Evolutionary conservation across 2,888 invertebrate genomes (phyloP).

Genomic region (Xylota sylvarum): DNA sequence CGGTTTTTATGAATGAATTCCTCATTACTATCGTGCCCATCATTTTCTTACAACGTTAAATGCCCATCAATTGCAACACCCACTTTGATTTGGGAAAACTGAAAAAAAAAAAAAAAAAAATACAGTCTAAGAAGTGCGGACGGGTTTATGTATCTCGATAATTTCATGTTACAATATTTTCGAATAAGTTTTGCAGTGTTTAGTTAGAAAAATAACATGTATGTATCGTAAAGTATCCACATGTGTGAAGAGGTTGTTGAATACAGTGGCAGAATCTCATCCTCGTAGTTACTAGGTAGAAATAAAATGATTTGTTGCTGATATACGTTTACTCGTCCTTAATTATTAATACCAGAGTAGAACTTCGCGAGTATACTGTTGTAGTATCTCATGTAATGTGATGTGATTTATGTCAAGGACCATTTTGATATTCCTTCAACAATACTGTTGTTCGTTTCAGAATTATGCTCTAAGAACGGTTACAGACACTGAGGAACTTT

Average conservation of each 20-base stretch:
- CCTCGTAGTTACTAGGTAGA: neutral
- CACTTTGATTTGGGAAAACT: slow-evolving; percentile 12
- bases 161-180: neutral
- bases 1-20: too few relatives aligned
- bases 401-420: slow-evolving; percentile 4
- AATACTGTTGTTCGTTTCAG: slow-evolving; percentile 49
- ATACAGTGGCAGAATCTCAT: too few relatives aligned
- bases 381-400: slow-evolving; percentile 21
- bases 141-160: neutral
- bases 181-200: neutral
- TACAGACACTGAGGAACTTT: slow-evolving; percentile 16
- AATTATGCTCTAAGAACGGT: slow-evolving; percentile 12
- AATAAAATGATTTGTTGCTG: neutral
- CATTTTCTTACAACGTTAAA: too few relatives aligned
- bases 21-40: too few relatives aligned
- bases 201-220: too few relatives aligned
- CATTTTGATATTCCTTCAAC: slow-evolving; percentile 20
- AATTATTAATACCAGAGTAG: neutral
- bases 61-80: slow-evolving; percentile 36
- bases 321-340: neutral
- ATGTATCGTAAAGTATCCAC: neutral
- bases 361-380: slow-evolving; percentile 8
- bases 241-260: neutral
- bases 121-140: neutral
- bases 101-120: too few relatives aligned